Conservation (phyloP, 2,888 invertebrate species). For the Sycophila texana region DNA sequence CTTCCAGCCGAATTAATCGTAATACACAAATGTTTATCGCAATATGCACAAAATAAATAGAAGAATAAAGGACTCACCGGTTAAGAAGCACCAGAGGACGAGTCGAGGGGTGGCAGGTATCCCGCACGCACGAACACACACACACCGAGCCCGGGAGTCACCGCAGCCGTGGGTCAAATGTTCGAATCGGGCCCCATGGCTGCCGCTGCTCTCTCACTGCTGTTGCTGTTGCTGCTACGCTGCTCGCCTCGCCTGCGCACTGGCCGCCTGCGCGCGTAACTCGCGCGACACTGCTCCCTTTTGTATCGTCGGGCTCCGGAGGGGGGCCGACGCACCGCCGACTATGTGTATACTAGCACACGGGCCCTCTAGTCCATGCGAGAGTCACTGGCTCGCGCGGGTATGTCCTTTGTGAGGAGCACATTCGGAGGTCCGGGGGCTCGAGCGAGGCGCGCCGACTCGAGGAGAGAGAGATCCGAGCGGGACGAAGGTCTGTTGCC, state of each 20-base stretch:
- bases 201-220: conserved; percentile 39
- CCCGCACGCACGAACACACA: conserved; percentile 64
- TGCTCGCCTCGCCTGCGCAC: background rate
- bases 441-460: background rate
- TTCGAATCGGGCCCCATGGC: conserved; percentile 67
- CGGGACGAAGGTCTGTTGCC: conserved; percentile 73
- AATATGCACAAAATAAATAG: background rate
- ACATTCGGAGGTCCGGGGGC: no score
- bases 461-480: conserved; percentile 49
- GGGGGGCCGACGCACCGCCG: background rate
- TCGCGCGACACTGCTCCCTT: background rate
- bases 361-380: conserved; percentile 5
- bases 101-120: conserved; percentile 20
- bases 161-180: conserved; percentile 71
- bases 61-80: conserved; percentile 42
- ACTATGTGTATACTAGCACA: background rate
- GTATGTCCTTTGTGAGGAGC: no score
- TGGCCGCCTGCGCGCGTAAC: background rate
- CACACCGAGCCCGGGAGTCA: conserved; percentile 68
- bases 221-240: conserved; percentile 8
- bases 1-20: no score
- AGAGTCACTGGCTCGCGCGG: background rate
- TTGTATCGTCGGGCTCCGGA: background rate
- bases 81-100: conserved; percentile 27
- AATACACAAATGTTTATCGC: no score